Evolutionary conservation across 1,140 invertebrate genomes (phyloP).

Genomic region (Leucophenga varia): DNA sequence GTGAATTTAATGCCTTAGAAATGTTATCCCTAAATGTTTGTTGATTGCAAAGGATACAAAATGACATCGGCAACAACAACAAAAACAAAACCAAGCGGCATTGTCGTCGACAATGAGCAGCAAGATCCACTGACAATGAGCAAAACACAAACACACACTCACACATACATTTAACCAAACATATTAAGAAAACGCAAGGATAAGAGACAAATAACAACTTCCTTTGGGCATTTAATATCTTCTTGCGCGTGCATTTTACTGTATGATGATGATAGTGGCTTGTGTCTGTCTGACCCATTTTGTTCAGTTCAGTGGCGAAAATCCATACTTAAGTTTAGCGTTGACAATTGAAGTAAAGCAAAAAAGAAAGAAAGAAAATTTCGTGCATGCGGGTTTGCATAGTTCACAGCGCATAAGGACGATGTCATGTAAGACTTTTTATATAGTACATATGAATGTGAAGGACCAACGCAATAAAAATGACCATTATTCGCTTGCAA

Average conservation of each 20-base stretch:
- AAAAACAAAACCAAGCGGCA: constrained; percentile 16
- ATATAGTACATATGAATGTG: too few species aligned
- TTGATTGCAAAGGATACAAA: constrained; percentile 51
- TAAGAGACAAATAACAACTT: constrained; percentile 54
- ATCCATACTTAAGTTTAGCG: constrained; percentile 53
- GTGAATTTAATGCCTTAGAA: constrained; percentile 19
- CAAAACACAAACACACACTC: background rate
- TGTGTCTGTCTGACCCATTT: background rate
- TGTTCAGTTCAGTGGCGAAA: constrained; percentile 9
- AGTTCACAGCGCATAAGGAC: constrained; percentile 23
- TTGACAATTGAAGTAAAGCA: constrained; percentile 34
- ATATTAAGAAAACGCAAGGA: too few species aligned
- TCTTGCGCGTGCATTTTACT: constrained; percentile 16
- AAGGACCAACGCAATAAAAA: too few species aligned
- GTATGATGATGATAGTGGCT: constrained; percentile 8
- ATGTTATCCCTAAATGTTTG: constrained; percentile 36
- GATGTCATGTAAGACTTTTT: too few species aligned
- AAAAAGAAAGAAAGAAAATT: constrained; percentile 23
- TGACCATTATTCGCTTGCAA: too few species aligned
- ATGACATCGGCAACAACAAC: constrained; percentile 44
- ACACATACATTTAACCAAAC: too few species aligned
- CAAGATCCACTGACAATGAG: constrained; percentile 18
- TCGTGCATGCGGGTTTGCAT: constrained; percentile 29
- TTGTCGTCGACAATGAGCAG: constrained; percentile 10
- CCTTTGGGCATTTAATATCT: constrained; percentile 42